Evolutionary conservation across 2,888 invertebrate genomes (phyloP).

Genomic region (Diaperis boleti): DNA sequence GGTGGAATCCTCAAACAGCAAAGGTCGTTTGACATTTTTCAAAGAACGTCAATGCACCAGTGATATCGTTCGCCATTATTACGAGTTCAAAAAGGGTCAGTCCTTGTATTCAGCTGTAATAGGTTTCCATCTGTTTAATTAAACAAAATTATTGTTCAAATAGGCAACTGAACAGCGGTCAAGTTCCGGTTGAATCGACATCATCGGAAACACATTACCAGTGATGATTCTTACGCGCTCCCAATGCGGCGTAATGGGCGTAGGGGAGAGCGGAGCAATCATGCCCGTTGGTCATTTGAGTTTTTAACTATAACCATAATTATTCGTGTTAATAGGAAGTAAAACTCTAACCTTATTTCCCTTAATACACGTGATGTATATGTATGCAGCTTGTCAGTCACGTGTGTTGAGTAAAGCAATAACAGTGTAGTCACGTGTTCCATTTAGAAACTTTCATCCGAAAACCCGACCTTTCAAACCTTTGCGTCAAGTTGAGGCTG

Average conservation of each 20-base stretch:
- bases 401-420: constrained; percentile 18
- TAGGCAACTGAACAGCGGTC: constrained; percentile 11
- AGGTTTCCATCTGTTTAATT: constrained; percentile 26
- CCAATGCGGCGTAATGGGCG: not conserved
- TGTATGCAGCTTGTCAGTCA: constrained; percentile 33
- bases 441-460: constrained; percentile 29
- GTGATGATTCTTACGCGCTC: constrained; percentile 7
- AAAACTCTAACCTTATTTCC: too few species aligned
- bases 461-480: constrained; percentile 13
- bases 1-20: constrained; percentile 11
- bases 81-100: constrained; percentile 18
- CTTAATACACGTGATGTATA: constrained; percentile 13
- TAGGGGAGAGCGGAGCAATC: too few species aligned
- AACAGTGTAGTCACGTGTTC: constrained; percentile 28
- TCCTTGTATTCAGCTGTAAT: constrained; percentile 14
- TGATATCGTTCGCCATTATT: constrained; percentile 17
- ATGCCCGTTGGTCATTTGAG: too few species aligned
- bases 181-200: constrained; percentile 14
- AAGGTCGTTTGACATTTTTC: constrained; percentile 9
- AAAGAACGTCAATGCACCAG: constrained; percentile 1
- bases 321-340: too few species aligned
- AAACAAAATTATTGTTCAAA: constrained; percentile 30
- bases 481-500: constrained; percentile 11
- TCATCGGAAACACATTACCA: constrained; percentile 17
- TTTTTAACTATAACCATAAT: too few species aligned